Evolutionary conservation across 2,888 invertebrate genomes (phyloP), one percentile per base, ranked within the genome.

Genomic region (Ormyrus pomaceus): DNA sequence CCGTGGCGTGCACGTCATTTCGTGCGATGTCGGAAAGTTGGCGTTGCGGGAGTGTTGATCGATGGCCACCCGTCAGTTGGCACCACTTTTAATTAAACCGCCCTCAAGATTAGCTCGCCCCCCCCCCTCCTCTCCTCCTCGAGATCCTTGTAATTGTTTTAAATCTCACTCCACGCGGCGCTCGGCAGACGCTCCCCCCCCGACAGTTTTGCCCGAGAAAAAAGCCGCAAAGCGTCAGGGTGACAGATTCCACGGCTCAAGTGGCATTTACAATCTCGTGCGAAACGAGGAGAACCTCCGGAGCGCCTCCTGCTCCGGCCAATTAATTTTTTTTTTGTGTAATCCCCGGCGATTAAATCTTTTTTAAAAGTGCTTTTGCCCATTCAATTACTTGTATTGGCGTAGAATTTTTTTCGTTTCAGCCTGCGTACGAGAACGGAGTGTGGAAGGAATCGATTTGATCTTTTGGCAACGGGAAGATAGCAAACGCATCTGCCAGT

Each of bases 61-160:
- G 90, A 90, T 90, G 88, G 89, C 88, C 87, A 88, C 89, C 89
- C 90, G 89, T 90, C 90, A 89, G 90, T 90, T 90, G 90, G 90
- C 88, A 89, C 87, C 88, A 89, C 90, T 90, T 90, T 90, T 90
- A 90, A 90, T 90, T 90, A 90, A 90, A 90, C 87, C 89, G 83
- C 90, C 90, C 90, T 89, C 89, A 88, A 90, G 90, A 90, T 90
- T 90, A 90, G 90, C 88, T 88, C 88, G 86, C 87, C 86, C 85
- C 85, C 85, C 76, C 73, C 72, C 72, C 82, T 81, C 77, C 72
- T 73, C 82, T 77, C 82, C 83, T 83, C 84, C 82, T 81, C 56
- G 56, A 71, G 79, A 81, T 87, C 86, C 88, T 87, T 89, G 88
- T 90, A 90, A 90, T 90, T 90, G 90, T 90, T 90, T 90, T 89